Conservation (phyloP, 23 tunicate genomes). For the Halocynthia roretzi region DNA sequence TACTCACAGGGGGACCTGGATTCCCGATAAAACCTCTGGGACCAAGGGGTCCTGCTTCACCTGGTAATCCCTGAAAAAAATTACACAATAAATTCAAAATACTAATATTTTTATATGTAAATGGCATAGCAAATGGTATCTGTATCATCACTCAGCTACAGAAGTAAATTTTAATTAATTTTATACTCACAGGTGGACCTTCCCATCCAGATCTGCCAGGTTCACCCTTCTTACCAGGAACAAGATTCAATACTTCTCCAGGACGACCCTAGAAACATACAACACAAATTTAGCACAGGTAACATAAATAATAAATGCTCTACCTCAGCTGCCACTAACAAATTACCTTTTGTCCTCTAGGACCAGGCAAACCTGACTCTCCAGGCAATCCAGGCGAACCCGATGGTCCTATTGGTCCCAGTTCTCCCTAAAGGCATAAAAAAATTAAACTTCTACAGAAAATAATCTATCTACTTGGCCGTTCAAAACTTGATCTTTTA, state of each 20-base stretch:
- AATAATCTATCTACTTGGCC: too few relatives aligned
- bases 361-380: slow-evolving; percentile 44
- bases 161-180: background rate
- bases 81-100: background rate
- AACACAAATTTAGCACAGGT: background rate
- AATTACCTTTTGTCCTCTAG: slow-evolving; percentile 60
- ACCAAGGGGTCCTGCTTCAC: slow-evolving; percentile 55
- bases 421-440: slow-evolving; percentile 53
- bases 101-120: background rate
- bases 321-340: too few relatives aligned
- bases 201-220: slow-evolving; percentile 47
- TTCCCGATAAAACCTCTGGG: slow-evolving; percentile 68
- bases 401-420: slow-evolving; percentile 72
- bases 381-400: slow-evolving; percentile 60
- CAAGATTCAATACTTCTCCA: slow-evolving; percentile 64
- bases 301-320: background rate
- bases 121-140: background rate
- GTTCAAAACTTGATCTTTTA: background rate
- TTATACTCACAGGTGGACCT: slow-evolving; percentile 49
- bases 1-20: slow-evolving; percentile 83
- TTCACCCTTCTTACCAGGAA: slow-evolving; percentile 79
- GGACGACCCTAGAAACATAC: slow-evolving; percentile 61
- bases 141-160: background rate
- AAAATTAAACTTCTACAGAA: background rate
- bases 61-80: slow-evolving; percentile 51